Conservation (phyloP, 2,797 vertebrate genomes). For the Cetoscarus ocellatus region DNA sequence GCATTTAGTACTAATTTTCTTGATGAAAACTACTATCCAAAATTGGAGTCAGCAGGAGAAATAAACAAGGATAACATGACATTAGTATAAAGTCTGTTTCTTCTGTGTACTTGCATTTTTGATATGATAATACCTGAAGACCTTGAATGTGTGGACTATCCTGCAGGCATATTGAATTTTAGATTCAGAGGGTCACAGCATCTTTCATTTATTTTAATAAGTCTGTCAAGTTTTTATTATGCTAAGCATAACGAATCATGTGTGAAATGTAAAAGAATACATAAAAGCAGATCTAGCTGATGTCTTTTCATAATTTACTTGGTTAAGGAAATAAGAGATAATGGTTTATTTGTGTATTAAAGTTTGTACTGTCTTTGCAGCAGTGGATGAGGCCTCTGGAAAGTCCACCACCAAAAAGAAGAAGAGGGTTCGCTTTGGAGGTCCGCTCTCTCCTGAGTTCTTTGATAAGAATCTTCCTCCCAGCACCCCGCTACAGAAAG, state of each 20-base stretch:
- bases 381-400: slow-evolving; percentile 12
- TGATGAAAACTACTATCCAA: too few relatives aligned
- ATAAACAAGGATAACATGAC: too few relatives aligned
- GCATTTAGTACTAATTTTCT: too few relatives aligned
- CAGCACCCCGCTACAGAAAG: slow-evolving; percentile 84
- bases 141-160: background rate
- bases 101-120: background rate
- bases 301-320: background rate
- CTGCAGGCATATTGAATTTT: background rate
- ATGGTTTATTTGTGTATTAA: background rate
- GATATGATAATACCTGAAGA: background rate
- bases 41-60: too few relatives aligned
- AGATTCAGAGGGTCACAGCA: background rate
- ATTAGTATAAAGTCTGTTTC: background rate
- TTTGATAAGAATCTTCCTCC: slow-evolving; percentile 85
- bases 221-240: background rate
- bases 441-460: slow-evolving; percentile 82
- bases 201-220: background rate
- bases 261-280: background rate
- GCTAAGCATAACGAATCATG: background rate
- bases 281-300: background rate
- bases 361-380: slow-evolving; percentile 43
- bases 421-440: slow-evolving; percentile 84
- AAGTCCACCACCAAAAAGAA: slow-evolving; percentile 41
- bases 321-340: background rate